These are phyloP conservation scores for Nyleta sp. DNA, from an alignment of 2,888 invertebrate species.

Conservation along the genomic window DNA sequence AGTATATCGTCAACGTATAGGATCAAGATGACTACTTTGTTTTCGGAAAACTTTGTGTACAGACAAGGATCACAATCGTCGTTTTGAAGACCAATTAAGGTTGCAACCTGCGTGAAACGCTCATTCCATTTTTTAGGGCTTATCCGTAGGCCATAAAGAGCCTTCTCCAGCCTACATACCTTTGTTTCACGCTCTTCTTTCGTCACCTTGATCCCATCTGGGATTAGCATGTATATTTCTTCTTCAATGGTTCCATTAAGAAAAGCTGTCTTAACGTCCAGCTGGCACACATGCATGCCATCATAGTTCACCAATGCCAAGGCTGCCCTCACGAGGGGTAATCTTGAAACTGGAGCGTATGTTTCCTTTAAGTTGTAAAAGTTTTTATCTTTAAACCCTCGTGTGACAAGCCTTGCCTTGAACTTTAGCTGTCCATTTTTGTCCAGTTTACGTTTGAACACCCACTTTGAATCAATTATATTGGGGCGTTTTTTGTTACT, in stretches of 20 bases:
- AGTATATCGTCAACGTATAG: neutral
- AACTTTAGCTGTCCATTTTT: neutral
- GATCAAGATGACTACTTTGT: neutral
- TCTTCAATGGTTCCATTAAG: neutral
- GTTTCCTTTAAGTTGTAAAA: neutral
- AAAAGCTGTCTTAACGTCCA: neutral
- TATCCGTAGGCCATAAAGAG: neutral
- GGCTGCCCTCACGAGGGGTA: too few species aligned
- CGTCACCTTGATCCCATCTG: neutral
- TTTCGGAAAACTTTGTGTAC: neutral
- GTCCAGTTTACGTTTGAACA: neutral
- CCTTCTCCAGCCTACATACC: neutral
- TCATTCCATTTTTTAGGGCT: conserved; percentile 1
- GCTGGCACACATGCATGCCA: too few species aligned
- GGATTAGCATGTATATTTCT: neutral
- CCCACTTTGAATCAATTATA: neutral
- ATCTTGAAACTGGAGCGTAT: too few species aligned
- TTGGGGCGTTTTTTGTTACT: neutral
- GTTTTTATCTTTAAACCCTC: neutral
- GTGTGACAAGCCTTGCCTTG: neutral
- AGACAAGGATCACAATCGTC: conserved; percentile 2
- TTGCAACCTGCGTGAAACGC: conserved; percentile 1
- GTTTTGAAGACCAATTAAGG: neutral
- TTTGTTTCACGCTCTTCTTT: neutral
- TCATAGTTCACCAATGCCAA: too few species aligned